Evolutionary conservation across 2,113 vertebrate genomes (phyloP), one percentile per base, ranked within the genome.

Genomic region (Seriola rivoliana): DNA sequence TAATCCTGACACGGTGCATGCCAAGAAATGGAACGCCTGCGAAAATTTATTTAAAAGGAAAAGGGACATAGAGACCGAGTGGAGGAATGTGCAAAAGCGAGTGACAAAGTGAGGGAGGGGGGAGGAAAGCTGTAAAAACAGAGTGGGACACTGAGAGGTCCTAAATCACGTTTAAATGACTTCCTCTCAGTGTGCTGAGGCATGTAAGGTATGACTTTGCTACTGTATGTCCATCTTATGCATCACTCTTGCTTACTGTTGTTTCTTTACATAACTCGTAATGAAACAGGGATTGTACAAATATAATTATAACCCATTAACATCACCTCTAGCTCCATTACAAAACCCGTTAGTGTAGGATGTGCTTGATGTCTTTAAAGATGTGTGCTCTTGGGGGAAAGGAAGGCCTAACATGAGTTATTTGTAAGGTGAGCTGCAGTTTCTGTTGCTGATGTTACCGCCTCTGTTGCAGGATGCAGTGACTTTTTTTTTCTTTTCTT

Each of bases 151-250:
- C 50, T 23, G 52, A 81, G 70, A 79, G 40, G 65, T 55, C n/a
- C 46, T 87, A 82, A 87, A 89, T 87, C 71, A 84, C 69, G 25
- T 80, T 84, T 59, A 75, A 83, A 58, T 76, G 76, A 85, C 79
- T 84, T 46, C 63, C 32, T 84, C 75, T 77, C 60, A 67, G 75
- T 86, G 46, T 57, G 70, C 75, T 64, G 81, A 86, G 78, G 65
- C 77, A 82, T 59, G 23, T 64, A 69, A 25, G 65, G 34, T 75
- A 82, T 89, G 63, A 83, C 75, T 76, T 65, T 59, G 23, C 76
- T 52, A 75, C 50, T 74, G 74, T 42, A 64, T 34, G 40, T 71
- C 66, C 23, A 21, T 32, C n/a, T 64, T 25, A 12, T 62, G 23
- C 48, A 57, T 80, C 74, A 54, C 64, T 71, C 73, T 32, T 3